phyloP scores from a whole-genome alignment of 1,140 invertebrate species.

The Berghia stephanieae region DNA sequence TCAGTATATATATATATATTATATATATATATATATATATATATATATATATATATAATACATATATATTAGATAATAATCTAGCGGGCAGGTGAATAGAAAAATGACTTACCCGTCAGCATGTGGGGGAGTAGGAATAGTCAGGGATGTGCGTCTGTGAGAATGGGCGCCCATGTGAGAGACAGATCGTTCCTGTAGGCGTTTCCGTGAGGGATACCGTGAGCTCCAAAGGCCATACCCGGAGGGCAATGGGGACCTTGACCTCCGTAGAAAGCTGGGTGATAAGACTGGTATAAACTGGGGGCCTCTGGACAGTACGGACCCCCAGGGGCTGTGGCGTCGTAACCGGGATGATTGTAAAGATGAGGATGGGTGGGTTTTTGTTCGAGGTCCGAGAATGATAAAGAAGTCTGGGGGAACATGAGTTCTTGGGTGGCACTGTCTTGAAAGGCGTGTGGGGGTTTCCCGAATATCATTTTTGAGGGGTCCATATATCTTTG shows the following conservation, averaged over 20 bases:
- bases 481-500: constrained; percentile 39
- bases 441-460: constrained; percentile 15
- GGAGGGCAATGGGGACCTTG: constrained; percentile 33
- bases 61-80: too few species aligned
- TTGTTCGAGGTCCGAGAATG: constrained; percentile 37
- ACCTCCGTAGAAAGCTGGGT: constrained; percentile 48
- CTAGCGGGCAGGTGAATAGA: too few species aligned
- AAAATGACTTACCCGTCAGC: constrained; percentile 54
- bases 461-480: too few species aligned
- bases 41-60: too few species aligned
- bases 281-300: constrained; percentile 41
- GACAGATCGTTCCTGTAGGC: constrained; percentile 39
- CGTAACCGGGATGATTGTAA: constrained; percentile 34
- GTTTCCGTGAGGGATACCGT: constrained; percentile 30
- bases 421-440: constrained; percentile 22
- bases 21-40: too few species aligned
- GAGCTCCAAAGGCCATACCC: constrained; percentile 36
- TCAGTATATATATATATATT: too few species aligned
- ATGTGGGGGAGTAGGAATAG: constrained; percentile 53
- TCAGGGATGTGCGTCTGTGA: constrained; percentile 53
- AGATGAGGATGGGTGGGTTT: constrained; percentile 40
- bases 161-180: constrained; percentile 47
- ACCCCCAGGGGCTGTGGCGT: neutral
- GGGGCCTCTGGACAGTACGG: constrained; percentile 29
- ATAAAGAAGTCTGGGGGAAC: constrained; percentile 37